Base-by-base conservation (phyloP, 2,797 vertebrate genomes). In the Betta splendens region DNA sequence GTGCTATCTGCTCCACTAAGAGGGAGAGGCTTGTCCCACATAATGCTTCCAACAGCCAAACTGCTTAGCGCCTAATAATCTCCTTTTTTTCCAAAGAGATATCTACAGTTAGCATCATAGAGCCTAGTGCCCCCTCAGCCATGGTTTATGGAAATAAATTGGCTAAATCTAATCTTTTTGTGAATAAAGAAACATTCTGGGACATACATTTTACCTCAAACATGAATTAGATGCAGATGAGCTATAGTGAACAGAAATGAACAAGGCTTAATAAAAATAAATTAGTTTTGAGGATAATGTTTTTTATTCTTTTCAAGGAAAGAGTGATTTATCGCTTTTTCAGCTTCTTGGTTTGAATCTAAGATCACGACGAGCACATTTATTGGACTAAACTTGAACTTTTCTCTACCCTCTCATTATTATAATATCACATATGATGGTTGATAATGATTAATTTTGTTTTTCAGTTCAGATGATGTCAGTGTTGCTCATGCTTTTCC, bases 51-150 rank as follows among this genome's bases (percentile, higher is more conserved):
- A 69, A 72, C 81, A 87, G 66, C 57, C 85, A 90, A 92, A 89
- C 85, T 64, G 87, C 83, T 89, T 89, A 72, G 59, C 25, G 77
- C 51, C 50, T 69, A 74, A 86, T 86, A 85, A 88, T 81, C 70
- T 64, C 45, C 64, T 75, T 83, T 85, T n/a, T 68, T 83, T 85
- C 56, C 49, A 85, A 79, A 84, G 43, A 59, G 45, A 33, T 73
- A 59, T 56, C 53, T 15, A 26, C 42, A 70, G 75, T 68, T 80
- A 10, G 59, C 57, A 28, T 81, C 56, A 59, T 21, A 73, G 55
- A 51, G 22, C 43, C 72, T 62, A 39, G 16, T 61, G 64, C 17
- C 16, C 7, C 72, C 38, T 71, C 20, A 61, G 40, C 28, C 32
- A 28, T 21, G 50, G 43, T 37, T 18, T 26, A 5, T 9, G 16